phyloP scores from a whole-genome alignment of 2,113 vertebrate genomes.

The Budorcas taxicolor region DNA sequence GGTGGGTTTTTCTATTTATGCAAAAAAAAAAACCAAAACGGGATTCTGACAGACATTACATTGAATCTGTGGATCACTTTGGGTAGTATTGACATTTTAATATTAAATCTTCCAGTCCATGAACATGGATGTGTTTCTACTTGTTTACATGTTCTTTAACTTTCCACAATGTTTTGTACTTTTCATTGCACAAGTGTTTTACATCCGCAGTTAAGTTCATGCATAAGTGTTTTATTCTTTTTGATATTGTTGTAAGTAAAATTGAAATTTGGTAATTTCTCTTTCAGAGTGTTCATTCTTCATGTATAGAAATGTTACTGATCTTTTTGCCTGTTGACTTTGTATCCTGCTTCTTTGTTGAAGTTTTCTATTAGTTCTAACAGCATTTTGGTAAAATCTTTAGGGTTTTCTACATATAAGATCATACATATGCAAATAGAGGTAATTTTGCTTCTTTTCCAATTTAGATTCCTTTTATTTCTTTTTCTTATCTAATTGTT shows the following conservation, averaged over 20 bases:
- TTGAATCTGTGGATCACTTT: background rate
- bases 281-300: background rate
- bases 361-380: background rate
- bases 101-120: background rate
- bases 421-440: background rate
- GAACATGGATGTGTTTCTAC: background rate
- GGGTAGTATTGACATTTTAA: background rate
- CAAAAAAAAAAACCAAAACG: rapidly evolving
- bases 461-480: background rate
- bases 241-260: background rate
- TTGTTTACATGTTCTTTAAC: background rate
- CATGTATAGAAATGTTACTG: background rate
- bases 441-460: background rate
- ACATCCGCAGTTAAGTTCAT: background rate
- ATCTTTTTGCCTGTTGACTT: background rate
- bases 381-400: background rate
- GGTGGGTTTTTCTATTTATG: background rate
- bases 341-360: background rate
- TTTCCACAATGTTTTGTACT: background rate
- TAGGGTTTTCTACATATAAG: background rate
- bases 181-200: background rate
- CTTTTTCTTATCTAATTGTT: background rate
- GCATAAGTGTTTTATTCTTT: background rate
- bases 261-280: background rate
- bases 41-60: background rate